Base-by-base conservation (phyloP, 2,113 vertebrate species). In the Tor tambroides region DNA sequence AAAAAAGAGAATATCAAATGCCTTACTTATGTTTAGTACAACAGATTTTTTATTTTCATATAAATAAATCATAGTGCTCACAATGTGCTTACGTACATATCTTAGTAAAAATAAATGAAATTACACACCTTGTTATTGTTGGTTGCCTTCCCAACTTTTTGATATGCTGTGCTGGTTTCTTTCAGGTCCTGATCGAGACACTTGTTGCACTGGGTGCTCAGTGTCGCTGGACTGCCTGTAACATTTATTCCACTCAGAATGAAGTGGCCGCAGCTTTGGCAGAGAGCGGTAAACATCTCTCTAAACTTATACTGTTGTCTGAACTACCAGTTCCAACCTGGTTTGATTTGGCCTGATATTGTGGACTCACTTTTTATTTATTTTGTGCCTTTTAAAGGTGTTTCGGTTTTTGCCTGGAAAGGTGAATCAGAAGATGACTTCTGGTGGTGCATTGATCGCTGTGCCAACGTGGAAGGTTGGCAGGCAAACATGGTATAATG, bases 401-500 rank as follows among this genome's bases (percentile, higher is more conserved):
- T 99, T 38, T 95, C 98, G 0, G 98, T 99, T 92, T 99, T 99
- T 92, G 97, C 98, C 41, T 99, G 98, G 98, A 99, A 99, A 84
- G 98, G 98, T 28, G 98, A 99, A 92, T 98, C 98, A 0, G 98
- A 99, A 93, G 98, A 99, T 78, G 98, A 99, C 92, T 99, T 99
- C 95, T 99, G 98, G 98, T 99, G 98, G 98, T 99, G 98, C 92
- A 99, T 99, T 38, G 98, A 99, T 92, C 96, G 96, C 89, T 99
- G 98, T 90, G 97, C 99, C 88, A 99, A 97, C 91, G 93, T 95
- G 2, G 97, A 98, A 76, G 95, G 96, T 90, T 99, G 98, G 98
- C 97, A 99, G 92, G 95, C 98, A 90, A 99, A 99, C 91, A 99
- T 99, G 98, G 98, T 99, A 95, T 78, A 78, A 32, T 26, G 21